Evolutionary conservation across 2,797 vertebrate species (phyloP), one percentile per base, ranked within the genome.

Genomic region (Sebastes cheni): DNA sequence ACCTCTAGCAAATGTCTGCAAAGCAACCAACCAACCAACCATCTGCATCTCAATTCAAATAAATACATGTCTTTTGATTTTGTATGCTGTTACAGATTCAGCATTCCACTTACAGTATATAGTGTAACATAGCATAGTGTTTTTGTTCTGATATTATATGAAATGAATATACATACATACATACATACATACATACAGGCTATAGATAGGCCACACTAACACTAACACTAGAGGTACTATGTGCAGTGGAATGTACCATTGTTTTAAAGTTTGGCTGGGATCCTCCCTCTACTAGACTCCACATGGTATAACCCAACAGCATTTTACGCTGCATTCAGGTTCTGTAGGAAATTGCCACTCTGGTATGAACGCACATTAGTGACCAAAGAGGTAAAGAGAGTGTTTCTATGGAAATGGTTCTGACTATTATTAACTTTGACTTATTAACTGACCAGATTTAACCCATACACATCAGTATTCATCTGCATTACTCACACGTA

Each of bases 291-390:
- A 4, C 32, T 0, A 20, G 13, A 62, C 73, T 65, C 36, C 20
- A 58, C 1, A 42, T 93, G 93, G 93, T 90, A 79, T 52, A 77
- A 77, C 71, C 89, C 89, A 84, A 77, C 65, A 76, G 71, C 72
- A 85, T 77, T 16, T 79, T 65, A 75, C 3, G 89, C 32, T 89
- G 89, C 89, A 23, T 91, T 93, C 79, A 91, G 0, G 70, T 60
- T 29, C 64, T 75, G 75, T 88, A 34, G 87, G 86, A 88, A 87
- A 77, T 70, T 68, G 0, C 6, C 11, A 0, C 0, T 0, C 3
- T 7, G 1, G 0, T 42, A 10, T 58, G 20, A 59, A 27, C 6
- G 4, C 34, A 2, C 23, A 39, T 7, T 14, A 27, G 0, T 9
- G 3, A 59, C 22, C 1, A 18, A 55, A 14, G 2, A 69, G 3